Evolutionary conservation across 1,140 invertebrate species (phyloP), one percentile per base, ranked within the genome.

Genomic region (Bombus waltoni): DNA sequence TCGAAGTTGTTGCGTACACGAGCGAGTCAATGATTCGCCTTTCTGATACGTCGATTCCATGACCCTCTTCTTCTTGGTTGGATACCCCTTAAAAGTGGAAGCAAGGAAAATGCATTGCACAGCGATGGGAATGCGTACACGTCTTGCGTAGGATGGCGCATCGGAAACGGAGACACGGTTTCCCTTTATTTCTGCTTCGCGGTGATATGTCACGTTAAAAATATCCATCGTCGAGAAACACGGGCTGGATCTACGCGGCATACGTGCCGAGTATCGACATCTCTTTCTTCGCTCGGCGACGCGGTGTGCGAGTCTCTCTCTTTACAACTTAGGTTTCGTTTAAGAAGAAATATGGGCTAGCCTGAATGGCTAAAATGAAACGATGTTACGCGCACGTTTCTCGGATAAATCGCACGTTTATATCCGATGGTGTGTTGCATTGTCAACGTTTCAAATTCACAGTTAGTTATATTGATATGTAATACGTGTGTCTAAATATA

Each of bases 21-120:
- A 32, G 28, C 38, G 40, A 42, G 76, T 65, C 78, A 53, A 3
- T 35, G 65, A 71, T 71, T 57, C 11, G 28, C 6, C 22, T 40
- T 32, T 0, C 3, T 62, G 53, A 57, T 32, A 73, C 32, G 47
- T 42, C n/a, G 68, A 62, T 75, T 15, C 32, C 42, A n/a, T n/a
- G 47, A 28, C 25, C 5, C 38, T 59, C 28, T 38, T n/a, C 4
- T 18, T 9, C 25, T 25, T 32, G 32, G 47, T 15, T 11, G n/a
- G 22, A 38, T 10, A 13, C 10, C 68, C 68, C 35, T 65, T 70
- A 57, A 57, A 83, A 70, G 77, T 57, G 73, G 62, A 68, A 44
- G 59, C 81, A 77, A 47, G 73, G 44, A 83, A 83, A 83, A 75
- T 57, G 81, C 81, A 83, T 68, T 77, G 44, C 28, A 18, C 40